phyloP scores from a whole-genome alignment of 2,797 vertebrate species.

The Sebastes steindachneri region DNA sequence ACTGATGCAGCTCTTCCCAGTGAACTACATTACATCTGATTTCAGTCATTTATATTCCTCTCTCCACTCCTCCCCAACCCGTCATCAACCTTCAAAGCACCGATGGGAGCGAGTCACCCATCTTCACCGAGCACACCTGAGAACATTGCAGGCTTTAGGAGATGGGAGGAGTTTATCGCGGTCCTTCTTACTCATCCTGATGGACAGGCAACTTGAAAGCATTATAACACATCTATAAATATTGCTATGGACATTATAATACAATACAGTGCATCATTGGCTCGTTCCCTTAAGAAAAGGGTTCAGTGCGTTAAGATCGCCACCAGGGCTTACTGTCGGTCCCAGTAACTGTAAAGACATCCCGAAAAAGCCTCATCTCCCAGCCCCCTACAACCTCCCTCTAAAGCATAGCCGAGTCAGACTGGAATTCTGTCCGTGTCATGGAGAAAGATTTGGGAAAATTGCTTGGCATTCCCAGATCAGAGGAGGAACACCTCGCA shows the following conservation, averaged over 20 bases:
- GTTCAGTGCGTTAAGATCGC: conserved; percentile 83
- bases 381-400: conserved; percentile 39
- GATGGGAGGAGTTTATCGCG: conserved; percentile 59
- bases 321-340: conserved; percentile 77
- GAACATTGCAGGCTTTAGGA: conserved; percentile 74
- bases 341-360: conserved; percentile 71
- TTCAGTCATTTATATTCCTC: conserved; percentile 48
- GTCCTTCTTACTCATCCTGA: conserved; percentile 66
- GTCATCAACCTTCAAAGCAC: conserved; percentile 68
- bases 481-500: conserved; percentile 26
- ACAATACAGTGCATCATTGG: conserved; percentile 89
- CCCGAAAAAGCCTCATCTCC: conserved; percentile 55
- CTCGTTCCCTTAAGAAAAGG: conserved; percentile 79
- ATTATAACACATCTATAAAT: conserved; percentile 87
- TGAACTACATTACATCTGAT: conserved; percentile 70
- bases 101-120: conserved; percentile 41
- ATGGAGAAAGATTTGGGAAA: conserved; percentile 41
- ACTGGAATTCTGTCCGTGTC: conserved; percentile 48
- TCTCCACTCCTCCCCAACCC: conserved; percentile 50
- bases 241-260: conserved; percentile 88
- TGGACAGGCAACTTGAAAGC: conserved; percentile 76
- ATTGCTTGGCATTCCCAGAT: conserved; percentile 20
- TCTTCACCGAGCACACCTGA: conserved; percentile 74
- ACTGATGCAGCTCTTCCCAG: conserved; percentile 75
- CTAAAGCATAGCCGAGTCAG: conserved; percentile 48